Evolutionary conservation across 2,113 vertebrate genomes (phyloP).

Genomic region (Albula glossodonta): DNA sequence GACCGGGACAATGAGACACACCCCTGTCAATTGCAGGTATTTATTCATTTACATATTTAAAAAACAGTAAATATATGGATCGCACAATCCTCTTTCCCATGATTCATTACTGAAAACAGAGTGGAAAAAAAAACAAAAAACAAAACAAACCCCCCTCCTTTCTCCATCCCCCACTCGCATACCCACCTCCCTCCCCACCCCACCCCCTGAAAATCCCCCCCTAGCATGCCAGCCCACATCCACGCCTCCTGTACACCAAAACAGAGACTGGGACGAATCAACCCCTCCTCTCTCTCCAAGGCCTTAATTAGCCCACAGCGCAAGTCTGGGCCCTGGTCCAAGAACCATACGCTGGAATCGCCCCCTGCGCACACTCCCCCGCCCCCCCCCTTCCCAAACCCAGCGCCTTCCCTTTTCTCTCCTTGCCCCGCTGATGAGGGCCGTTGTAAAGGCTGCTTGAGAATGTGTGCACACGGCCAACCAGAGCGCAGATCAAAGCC

Average conservation of each 20-base stretch:
- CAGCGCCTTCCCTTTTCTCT: constrained; percentile 17
- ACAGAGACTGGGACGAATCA: constrained; percentile 28
- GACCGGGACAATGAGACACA: neutral
- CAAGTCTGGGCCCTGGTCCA: constrained; percentile 63
- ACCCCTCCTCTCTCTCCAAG: constrained; percentile 43
- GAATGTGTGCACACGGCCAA: constrained; percentile 9
- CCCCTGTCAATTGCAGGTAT: too few species aligned
- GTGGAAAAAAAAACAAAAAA: constrained; percentile 18
- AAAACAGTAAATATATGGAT: too few species aligned
- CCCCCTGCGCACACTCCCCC: neutral
- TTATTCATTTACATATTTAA: too few species aligned
- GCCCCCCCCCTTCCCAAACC: constrained; percentile 23
- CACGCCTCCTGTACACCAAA: constrained; percentile 61
- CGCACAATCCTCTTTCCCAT: too few species aligned
- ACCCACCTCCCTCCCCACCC: neutral
- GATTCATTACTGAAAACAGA: neutral
- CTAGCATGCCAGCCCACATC: constrained; percentile 36
- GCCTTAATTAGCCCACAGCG: constrained; percentile 71
- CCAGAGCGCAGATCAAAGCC: neutral
- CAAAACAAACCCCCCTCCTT: constrained; percentile 43
- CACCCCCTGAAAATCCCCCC: neutral
- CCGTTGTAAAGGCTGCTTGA: neutral
- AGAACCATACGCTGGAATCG: constrained; percentile 30
- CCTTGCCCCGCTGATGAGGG: neutral
- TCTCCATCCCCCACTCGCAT: neutral